Conservation (phyloP, 2,888 invertebrate genomes). For the Mallateleia sp. region DNA sequence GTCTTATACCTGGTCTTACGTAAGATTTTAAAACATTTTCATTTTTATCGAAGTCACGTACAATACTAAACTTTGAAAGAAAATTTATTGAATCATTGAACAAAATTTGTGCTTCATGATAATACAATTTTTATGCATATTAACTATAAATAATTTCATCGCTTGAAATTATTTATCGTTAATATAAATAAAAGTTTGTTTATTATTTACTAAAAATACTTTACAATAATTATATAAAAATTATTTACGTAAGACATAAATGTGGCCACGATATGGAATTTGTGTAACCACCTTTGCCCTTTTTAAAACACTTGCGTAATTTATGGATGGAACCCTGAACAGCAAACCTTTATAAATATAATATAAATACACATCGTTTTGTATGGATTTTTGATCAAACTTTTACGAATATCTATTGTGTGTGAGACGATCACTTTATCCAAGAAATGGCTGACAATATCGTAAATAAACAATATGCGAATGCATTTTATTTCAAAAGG, state of each 20-base stretch:
- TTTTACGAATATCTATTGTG: slow-evolving; percentile 14
- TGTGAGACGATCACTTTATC: neutral
- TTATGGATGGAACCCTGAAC: slow-evolving; percentile 64
- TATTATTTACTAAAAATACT: too few species aligned
- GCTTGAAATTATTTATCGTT: too few species aligned
- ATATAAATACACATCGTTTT: slow-evolving; percentile 61
- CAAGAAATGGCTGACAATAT: neutral
- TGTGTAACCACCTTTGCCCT: slow-evolving; percentile 41
- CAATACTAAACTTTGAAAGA: too few species aligned
- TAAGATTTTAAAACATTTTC: slow-evolving; percentile 46
- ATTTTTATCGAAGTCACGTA: too few species aligned
- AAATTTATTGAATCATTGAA: too few species aligned
- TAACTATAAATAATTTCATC: too few species aligned
- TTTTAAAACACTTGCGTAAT: slow-evolving; percentile 62
- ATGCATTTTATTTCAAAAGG: too few species aligned
- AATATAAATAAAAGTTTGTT: too few species aligned
- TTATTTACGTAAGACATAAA: slow-evolving; percentile 65
- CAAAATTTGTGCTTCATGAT: too few species aligned
- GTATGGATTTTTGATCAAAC: slow-evolving; percentile 19
- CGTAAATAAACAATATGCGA: neutral
- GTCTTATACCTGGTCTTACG: slow-evolving; percentile 59
- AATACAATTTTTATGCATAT: too few species aligned
- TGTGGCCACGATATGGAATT: slow-evolving; percentile 43
- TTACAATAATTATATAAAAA: slow-evolving; percentile 14
- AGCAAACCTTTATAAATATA: slow-evolving; percentile 58